Conservation (phyloP, 2,888 invertebrate genomes). For the Keiferia lycopersicella region DNA sequence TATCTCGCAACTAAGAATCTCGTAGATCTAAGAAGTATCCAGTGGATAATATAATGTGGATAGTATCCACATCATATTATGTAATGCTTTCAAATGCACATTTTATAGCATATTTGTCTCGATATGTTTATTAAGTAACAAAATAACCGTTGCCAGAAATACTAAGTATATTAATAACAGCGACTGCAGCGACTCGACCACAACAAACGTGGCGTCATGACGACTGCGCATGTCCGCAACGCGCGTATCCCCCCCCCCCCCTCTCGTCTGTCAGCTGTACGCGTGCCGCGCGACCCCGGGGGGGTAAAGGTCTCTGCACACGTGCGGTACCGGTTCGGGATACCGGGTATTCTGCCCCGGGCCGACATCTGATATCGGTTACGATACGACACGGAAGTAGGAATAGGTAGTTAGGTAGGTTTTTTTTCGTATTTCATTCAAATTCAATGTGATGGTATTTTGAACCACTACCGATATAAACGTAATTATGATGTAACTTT, state of each 20-base stretch:
- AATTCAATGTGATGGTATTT: neutral
- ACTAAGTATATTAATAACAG: neutral
- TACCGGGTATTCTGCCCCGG: no score
- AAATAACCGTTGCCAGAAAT: constrained; percentile 5
- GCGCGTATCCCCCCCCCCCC: constrained; percentile 33
- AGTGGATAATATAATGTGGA: no score
- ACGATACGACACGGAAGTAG: neutral
- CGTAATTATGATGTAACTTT: no score
- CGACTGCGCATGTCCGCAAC: constrained; percentile 60
- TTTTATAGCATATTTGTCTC: no score
- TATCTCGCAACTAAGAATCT: no score
- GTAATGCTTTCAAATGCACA: no score
- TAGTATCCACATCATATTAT: no score
- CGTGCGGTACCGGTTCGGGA: constrained; percentile 4
- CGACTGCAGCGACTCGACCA: neutral
- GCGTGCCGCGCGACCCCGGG: constrained; percentile 33
- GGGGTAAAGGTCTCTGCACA: constrained; percentile 23
- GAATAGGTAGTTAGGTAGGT: neutral
- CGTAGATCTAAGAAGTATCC: no score
- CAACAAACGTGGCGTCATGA: constrained; percentile 51
- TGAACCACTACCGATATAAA: no score
- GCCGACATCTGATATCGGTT: constrained; percentile 9
- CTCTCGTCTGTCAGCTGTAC: constrained; percentile 39
- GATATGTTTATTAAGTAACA: no score
- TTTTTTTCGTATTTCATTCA: neutral